These are phyloP conservation scores for Acronicta aceris DNA, from an alignment of 2,888 invertebrate genomes.

Conservation along the genomic window DNA sequence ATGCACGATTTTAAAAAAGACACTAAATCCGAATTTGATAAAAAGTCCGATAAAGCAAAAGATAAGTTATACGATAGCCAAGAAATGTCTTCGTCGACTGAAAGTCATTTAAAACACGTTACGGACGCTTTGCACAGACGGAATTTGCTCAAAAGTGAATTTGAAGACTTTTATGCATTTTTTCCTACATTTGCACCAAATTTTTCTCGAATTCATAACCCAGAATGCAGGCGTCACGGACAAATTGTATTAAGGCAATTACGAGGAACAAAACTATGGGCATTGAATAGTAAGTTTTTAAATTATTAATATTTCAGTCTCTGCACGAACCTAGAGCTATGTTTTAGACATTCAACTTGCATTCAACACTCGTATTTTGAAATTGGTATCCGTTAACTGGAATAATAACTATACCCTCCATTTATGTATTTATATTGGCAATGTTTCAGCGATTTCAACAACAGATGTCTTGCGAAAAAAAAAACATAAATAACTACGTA, in stretches of 20 bases:
- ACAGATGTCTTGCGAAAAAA: conserved; percentile 70
- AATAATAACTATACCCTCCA: conserved; percentile 56
- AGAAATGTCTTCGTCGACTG: conserved; percentile 64
- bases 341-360: conserved; percentile 36
- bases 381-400: conserved; percentile 50
- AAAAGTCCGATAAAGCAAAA: conserved; percentile 52
- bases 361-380: no score
- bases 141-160: conserved; percentile 86
- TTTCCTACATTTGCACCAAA: conserved; percentile 92
- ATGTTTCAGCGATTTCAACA: conserved; percentile 70
- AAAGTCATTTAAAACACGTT: conserved; percentile 74
- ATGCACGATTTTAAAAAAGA: conserved; percentile 50
- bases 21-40: conserved; percentile 49
- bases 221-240: conserved; percentile 91
- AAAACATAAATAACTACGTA: conserved; percentile 61
- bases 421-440: conserved; percentile 76
- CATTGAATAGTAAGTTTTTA: conserved; percentile 91
- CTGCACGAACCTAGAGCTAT: conserved; percentile 19
- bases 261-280: conserved; percentile 92
- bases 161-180: conserved; percentile 90
- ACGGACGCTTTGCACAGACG: conserved; percentile 79
- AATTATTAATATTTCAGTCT: conserved; percentile 34
- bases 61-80: conserved; percentile 59
- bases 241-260: conserved; percentile 91
- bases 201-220: conserved; percentile 90